Evolutionary conservation across 2,113 vertebrate species (phyloP), one percentile per base, ranked within the genome.

Genomic region (Paedocypris sp.): DNA sequence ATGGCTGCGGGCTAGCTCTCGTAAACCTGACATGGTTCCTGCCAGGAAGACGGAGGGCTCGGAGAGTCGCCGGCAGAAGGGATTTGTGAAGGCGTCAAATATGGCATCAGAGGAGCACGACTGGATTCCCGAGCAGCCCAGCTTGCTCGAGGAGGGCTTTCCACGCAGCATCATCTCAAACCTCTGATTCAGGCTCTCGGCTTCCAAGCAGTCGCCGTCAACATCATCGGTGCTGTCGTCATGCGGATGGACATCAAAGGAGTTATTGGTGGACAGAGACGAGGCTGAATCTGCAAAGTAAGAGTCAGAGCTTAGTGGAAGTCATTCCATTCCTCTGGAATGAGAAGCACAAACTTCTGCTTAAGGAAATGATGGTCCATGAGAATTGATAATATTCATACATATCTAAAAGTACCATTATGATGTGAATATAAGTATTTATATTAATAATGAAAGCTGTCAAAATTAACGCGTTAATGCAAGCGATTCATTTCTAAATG

Each of bases 211-310:
- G 23, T 81, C 81, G 10, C 72, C 66, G 25, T 93, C 90, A 0
- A 62, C 74, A 10, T 98, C 93, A 0, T 94, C 94, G 0, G 87
- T 88, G 80, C 92, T 97, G 75, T 94, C 90, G 1, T 97, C 94
- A 3, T 88, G 91, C 67, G 89, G 91, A 39, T 87, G 83, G 69
- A 81, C 25, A 78, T 41, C 1, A 71, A 78, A 58, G 7, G 38
- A 43, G 4, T 31, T 58, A 32, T 58, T 18, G 0, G 54, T 36
- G 16, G 54, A 32, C 38, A 31, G 19, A 13, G 31, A 29, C 7
- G 25, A 57, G 16, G 26, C 54, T 32, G 54, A 32, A 51, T 96
- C 95, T 97, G 81, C 9, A 53, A 36, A 53, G 12, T 0, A 57
- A 11, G 23, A 18, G 9, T 23, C 3, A 15, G 4, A 4, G 22